phyloP scores from a whole-genome alignment of 1,140 invertebrate genomes.

The Andricus grossulariae region DNA sequence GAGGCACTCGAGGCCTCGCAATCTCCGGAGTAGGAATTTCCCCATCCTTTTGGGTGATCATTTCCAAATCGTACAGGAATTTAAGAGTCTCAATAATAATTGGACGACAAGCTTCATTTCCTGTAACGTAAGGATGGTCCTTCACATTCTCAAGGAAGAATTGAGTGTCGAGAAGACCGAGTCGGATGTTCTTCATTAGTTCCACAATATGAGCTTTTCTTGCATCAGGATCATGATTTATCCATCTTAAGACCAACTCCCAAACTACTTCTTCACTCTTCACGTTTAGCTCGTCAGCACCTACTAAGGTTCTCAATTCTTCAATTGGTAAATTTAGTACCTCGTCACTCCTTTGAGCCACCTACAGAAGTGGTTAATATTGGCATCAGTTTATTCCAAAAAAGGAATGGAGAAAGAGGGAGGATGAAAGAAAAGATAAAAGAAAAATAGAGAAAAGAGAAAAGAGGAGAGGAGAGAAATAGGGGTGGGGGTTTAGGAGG shows the following conservation, averaged over 20 bases:
- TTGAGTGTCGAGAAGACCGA: constrained; percentile 90
- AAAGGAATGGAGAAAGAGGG: no score
- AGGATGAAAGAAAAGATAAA: no score
- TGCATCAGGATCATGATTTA: constrained; percentile 79
- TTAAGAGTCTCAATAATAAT: constrained; percentile 86
- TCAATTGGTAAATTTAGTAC: constrained; percentile 83
- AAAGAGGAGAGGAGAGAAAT: no score
- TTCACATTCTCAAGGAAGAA: constrained; percentile 85
- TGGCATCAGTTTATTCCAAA: background rate
- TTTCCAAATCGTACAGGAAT: constrained; percentile 85
- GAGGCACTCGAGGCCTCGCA: constrained; percentile 81
- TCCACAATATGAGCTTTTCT: constrained; percentile 82
- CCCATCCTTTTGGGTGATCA: constrained; percentile 79
- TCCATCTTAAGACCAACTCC: constrained; percentile 81
- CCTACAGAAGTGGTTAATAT: constrained; percentile 43
- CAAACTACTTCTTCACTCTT: constrained; percentile 82
- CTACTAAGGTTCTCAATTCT: constrained; percentile 83
- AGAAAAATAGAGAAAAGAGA: no score
- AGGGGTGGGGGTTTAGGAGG: no score
- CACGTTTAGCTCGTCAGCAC: constrained; percentile 82
- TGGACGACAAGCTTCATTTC: constrained; percentile 80
- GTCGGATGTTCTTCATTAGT: constrained; percentile 87
- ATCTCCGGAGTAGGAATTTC: constrained; percentile 80
- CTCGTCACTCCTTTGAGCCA: constrained; percentile 82
- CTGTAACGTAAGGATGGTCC: constrained; percentile 80